These are phyloP conservation scores for Apamea sordens DNA, from an alignment of 2,888 invertebrate genomes.

Conservation along the genomic window DNA sequence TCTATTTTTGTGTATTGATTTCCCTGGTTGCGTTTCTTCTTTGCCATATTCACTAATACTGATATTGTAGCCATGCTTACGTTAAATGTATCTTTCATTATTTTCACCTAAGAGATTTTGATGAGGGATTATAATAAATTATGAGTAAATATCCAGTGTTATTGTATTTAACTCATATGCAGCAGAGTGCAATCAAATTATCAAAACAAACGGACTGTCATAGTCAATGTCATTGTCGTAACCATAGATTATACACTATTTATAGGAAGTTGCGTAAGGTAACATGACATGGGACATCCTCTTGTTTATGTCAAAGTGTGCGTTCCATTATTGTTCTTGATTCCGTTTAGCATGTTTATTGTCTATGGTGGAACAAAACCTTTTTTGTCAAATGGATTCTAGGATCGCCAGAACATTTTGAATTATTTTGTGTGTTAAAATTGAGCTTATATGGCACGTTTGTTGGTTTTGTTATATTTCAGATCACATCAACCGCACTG, in stretches of 20 bases:
- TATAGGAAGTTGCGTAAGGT: no score
- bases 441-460: no score
- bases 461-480: no score
- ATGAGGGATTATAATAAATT: not conserved
- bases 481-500: no score
- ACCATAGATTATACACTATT: no score
- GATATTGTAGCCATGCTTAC: not conserved
- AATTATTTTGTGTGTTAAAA: no score
- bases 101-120: not conserved
- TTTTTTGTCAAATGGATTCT: no score
- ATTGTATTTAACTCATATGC: not conserved
- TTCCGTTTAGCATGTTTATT: constrained; percentile 9
- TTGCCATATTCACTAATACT: not conserved
- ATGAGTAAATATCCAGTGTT: not conserved
- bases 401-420: no score
- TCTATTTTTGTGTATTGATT: not conserved
- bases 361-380: not conserved
- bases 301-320: constrained; percentile 3
- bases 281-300: no score
- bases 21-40: not conserved
- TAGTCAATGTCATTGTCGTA: constrained; percentile 1
- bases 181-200: not conserved
- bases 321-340: not conserved
- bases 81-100: not conserved
- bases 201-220: constrained; percentile 1